Percentiles rank a stretch among this genome's conserved stretches.
phyloP scores from a whole-genome alignment of 2,888 invertebrate genomes.

The Oxycera nigricornis region DNA sequence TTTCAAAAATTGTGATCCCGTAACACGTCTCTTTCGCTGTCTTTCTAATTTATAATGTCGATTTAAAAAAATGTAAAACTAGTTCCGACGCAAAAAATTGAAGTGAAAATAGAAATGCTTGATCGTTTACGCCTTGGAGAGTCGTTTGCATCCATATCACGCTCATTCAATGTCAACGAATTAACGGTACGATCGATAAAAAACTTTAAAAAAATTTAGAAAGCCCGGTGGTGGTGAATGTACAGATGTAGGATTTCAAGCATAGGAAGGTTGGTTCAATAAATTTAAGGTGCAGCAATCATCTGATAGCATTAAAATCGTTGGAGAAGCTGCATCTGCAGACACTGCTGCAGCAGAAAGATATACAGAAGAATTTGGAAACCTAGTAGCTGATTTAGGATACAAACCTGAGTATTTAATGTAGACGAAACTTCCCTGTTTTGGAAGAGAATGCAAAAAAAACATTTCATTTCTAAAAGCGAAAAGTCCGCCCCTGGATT shows the following conservation, averaged over 20 bases:
- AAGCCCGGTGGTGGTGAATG: neutral
- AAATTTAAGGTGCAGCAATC: too few relatives aligned
- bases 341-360: too few relatives aligned
- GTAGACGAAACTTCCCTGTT: too few relatives aligned
- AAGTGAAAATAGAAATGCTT: neutral
- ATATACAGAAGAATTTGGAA: too few relatives aligned
- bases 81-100: neutral
- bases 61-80: neutral
- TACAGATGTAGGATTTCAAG: neutral
- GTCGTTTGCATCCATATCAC: neutral
- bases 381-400: neutral
- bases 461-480: too few relatives aligned
- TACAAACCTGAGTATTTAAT: neutral
- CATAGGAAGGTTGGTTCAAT: neutral
- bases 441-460: too few relatives aligned
- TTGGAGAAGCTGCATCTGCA: too few relatives aligned
- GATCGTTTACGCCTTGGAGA: neutral
- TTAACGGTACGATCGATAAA: neutral
- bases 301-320: too few relatives aligned
- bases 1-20: too few relatives aligned
- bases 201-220: neutral
- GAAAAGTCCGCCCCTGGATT: neutral
- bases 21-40: too few relatives aligned
- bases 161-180: too few relatives aligned
- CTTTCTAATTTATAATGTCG: neutral